A percentile compares a stretch with the other conserved stretches of the same genome.
phyloP scores from a whole-genome alignment of 2,113 vertebrate genomes.

The Bufo bufo region DNA sequence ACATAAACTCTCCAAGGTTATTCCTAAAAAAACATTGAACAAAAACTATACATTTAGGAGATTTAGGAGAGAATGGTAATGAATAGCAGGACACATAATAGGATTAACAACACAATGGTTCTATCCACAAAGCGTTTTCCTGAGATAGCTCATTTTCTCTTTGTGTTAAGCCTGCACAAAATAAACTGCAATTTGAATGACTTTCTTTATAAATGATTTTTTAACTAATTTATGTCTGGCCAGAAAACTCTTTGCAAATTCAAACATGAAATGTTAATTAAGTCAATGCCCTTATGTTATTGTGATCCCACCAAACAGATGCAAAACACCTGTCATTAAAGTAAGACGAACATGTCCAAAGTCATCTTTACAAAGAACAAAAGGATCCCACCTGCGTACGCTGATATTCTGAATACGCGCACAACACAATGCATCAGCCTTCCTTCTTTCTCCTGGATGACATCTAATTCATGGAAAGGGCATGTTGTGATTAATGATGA shows the following conservation, averaged over 20 bases:
- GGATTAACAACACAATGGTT: constrained; percentile 8
- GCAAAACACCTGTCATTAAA: constrained; percentile 48
- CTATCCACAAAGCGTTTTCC: background rate
- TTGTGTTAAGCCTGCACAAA: background rate
- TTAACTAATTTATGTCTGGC: constrained; percentile 2
- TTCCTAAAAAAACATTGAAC: no score
- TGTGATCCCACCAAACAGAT: background rate
- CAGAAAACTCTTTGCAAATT: background rate
- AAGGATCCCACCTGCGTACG: background rate
- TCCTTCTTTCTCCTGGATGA: background rate
- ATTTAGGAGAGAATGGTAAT: no score
- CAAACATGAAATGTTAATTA: constrained; percentile 42
- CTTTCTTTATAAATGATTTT: constrained; percentile 22
- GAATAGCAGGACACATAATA: no score
- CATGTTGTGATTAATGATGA: constrained; percentile 28
- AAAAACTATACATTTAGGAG: no score
- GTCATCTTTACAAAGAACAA: constrained; percentile 33
- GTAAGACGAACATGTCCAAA: constrained; percentile 2
- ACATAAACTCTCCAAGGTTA: no score
- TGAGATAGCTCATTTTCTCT: constrained; percentile 28
- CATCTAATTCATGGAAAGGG: constrained; percentile 16
- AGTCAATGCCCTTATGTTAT: constrained; percentile 15
- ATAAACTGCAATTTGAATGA: constrained; percentile 28
- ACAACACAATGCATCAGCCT: constrained; percentile 1
- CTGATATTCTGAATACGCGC: constrained; percentile 16